Base-by-base conservation (phyloP, 1,140 invertebrate species). In the Zaprionus nigranus region DNA sequence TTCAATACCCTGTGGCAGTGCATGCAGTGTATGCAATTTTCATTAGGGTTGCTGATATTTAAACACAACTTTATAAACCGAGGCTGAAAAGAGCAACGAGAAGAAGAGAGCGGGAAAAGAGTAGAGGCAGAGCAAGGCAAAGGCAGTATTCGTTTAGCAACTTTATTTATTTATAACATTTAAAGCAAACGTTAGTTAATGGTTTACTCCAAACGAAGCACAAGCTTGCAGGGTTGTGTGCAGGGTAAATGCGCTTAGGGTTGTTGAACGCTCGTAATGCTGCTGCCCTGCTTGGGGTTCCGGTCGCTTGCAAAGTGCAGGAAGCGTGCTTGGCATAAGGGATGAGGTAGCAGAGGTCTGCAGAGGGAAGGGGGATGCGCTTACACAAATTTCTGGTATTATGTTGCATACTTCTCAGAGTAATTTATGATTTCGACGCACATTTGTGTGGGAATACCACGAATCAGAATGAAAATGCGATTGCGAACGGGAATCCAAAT, bases 341-440 rank as follows among this genome's bases (percentile, higher is more conserved):
- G 12, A n/a, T 43, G 40, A n/a, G 43, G 57, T 13, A 9, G 26
- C 26, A 6, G 40, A 2, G 13, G 20, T n/a, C n/a, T n/a, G n/a
- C n/a, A n/a, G n/a, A n/a, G n/a, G n/a, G 2, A 17, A 38, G 49
- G 34, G 51, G 58, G 75, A 64, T 80, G 83, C 83, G 83, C 70
- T 88, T 83, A 78, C 78, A 84, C 84, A 84, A 87, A 88, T 88
- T 81, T 90, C 81, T 84, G 56, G 85, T 79, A 90, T 88, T 87
- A 87, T 87, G 84, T 88, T 88, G 84, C 85, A 88, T 84, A 84
- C 78, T 84, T 90, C 90, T 68, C 69, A 57, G 78, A 75, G 85
- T 88, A 88, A 88, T 88, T 88, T 88, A 88, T 90, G 85, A 88
- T 90, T 88, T 88, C 66, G 43, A 73, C 79, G 83, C 84, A 81